Base-by-base conservation (phyloP, 2,797 vertebrate genomes). In the Falco peregrinus region DNA sequence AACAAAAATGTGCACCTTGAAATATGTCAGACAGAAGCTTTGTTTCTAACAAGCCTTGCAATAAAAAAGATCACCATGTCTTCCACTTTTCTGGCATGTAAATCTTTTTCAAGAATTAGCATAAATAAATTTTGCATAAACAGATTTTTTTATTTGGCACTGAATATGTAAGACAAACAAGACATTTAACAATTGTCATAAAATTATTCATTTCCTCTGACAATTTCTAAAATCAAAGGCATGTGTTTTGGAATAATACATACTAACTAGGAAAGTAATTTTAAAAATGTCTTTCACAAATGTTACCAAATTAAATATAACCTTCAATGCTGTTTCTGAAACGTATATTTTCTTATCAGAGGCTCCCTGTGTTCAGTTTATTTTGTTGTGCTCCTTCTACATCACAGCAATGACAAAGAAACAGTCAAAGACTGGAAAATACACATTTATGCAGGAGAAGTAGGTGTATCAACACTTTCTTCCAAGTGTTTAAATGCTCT, bases 131-230 rank as follows among this genome's bases (percentile, higher is more conserved):
- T 90, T 47, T 70, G 33, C 54, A 92, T 91, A 95, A 94, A 82
- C 31, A 35, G 35, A 64, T 93, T 93, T 56, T 90, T 45, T 29
- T 93, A 41, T 78, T 95, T 94, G 59, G 70, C 77, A 90, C 43
- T 51, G 63, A 84, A 35, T 73, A 79, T 48, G 64, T 89, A 95
- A 79, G 59, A 76, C 76, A 97, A 95, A 76, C 51, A 91, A 95
- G 75, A 60, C 50, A 64, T 65, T 92, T 78, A 81, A 92, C 84
- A 90, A 68, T 57, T 63, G 69, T 39, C 28, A 51, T 37, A 51
- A 95, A 96, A 87, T 63, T 90, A 92, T 91, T 89, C 29, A 60
- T 92, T 95, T 91, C 92, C 45, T 74, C 81, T 93, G 79, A 45
- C 85, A 82, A 87, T 91, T 97, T 96, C 64, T 90, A 91, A 93